phyloP scores from a whole-genome alignment of 2,797 vertebrate species.

The Anabacerthia variegaticeps region DNA sequence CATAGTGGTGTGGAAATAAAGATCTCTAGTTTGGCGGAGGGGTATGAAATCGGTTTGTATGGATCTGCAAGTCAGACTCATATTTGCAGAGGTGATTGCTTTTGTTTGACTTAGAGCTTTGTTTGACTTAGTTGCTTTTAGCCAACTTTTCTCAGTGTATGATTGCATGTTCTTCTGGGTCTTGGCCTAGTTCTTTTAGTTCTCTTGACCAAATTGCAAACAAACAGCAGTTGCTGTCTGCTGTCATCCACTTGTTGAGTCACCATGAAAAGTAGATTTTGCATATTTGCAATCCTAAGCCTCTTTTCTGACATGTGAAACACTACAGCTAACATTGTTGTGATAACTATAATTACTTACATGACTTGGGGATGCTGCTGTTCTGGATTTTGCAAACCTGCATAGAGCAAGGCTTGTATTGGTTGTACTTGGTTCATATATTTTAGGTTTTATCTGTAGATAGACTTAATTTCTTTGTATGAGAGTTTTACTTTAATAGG shows the following conservation, averaged over 20 bases:
- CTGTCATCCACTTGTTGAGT: not conserved
- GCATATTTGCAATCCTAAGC: not conserved
- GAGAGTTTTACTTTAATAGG: not conserved
- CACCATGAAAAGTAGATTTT: not conserved
- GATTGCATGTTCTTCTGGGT: not conserved
- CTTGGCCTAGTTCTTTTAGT: slow-evolving; percentile 9
- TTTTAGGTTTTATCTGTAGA: not conserved
- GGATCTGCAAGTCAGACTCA: not conserved
- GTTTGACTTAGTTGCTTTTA: not conserved
- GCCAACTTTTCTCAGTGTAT: not conserved
- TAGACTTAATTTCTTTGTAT: not conserved
- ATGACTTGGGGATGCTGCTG: not conserved
- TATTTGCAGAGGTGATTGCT: not conserved
- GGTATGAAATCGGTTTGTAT: not conserved
- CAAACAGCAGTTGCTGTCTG: not conserved
- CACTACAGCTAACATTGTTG: not conserved
- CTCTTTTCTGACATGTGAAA: not conserved
- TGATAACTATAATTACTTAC: not conserved
- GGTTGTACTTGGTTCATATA: not conserved
- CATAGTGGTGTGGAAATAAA: not conserved
- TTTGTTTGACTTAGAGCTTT: not conserved
- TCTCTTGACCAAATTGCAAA: not conserved
- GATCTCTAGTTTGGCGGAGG: not conserved
- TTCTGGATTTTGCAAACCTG: not conserved
- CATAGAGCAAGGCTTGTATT: not conserved